A percentile compares a stretch with the other conserved stretches of the same genome.
These are phyloP conservation scores for Pantherophis guttatus DNA, from an alignment of 2,113 vertebrate species.

Conservation along the genomic window DNA sequence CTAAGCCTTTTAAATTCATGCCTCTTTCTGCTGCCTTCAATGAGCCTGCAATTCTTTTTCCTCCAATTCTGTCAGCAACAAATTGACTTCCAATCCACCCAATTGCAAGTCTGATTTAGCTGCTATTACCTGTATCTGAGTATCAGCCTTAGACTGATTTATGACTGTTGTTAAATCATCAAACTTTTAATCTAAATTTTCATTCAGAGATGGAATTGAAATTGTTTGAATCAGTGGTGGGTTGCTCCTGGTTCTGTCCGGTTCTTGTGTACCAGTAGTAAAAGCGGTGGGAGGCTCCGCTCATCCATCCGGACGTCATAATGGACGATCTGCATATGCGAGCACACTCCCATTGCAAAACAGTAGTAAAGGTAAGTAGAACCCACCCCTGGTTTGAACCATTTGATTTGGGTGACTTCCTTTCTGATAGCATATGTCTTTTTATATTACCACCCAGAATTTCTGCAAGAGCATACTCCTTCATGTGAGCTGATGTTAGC, in stretches of 20 bases:
- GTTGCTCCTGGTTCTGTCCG: too few relatives aligned
- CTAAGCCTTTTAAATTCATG: background rate
- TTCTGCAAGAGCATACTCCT: background rate
- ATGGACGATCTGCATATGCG: too few relatives aligned
- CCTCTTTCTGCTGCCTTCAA: background rate
- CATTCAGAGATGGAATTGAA: background rate
- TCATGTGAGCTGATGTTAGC: background rate
- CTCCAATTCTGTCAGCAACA: background rate
- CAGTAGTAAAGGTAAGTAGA: too few relatives aligned
- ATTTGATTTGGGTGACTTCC: background rate
- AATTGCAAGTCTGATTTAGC: background rate
- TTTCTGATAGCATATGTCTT: background rate
- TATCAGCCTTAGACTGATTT: background rate
- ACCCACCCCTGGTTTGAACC: background rate
- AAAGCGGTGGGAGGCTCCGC: too few relatives aligned
- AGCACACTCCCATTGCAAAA: too few relatives aligned
- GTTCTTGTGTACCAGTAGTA: too few relatives aligned
- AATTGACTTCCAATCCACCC: background rate
- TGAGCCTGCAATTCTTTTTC: background rate
- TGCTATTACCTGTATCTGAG: background rate
- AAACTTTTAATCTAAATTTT: background rate
- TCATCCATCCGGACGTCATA: too few relatives aligned
- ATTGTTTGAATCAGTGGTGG: background rate
- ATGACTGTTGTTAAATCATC: background rate
- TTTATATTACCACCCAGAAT: background rate